A percentile compares a stretch with the other conserved stretches of the same genome.
Conservation (phyloP, 2,888 invertebrate genomes). For the Pterobdella sp. region DNA sequence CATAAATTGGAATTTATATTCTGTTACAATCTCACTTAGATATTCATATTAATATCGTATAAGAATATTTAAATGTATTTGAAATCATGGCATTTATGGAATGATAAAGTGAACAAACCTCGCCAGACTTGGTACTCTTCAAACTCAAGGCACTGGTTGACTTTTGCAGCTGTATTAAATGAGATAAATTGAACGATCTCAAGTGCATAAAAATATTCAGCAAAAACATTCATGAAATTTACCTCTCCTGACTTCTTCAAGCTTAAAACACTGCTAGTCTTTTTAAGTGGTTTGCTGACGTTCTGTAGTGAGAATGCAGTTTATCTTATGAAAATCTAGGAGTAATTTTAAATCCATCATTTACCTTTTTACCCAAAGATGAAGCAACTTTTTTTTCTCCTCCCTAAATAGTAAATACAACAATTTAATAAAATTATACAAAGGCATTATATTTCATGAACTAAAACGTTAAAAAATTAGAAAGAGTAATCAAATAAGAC, state of each 20-base stretch:
- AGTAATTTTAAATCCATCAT: no score
- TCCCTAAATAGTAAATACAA: neutral
- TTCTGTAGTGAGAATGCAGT: no score
- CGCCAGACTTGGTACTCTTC: neutral
- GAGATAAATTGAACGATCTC: neutral
- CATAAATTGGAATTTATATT: no score
- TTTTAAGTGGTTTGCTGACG: no score
- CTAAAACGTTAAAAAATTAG: neutral
- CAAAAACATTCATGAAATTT: no score
- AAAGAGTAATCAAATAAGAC: neutral
- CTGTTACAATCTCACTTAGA: no score
- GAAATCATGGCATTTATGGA: no score
- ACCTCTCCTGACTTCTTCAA: no score
- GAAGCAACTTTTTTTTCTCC: neutral
- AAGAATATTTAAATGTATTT: no score
- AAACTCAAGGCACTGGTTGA: neutral
- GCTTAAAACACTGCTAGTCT: no score
- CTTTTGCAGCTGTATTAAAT: neutral
- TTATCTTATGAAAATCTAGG: no score
- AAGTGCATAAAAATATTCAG: neutral
- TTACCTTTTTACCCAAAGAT: neutral
- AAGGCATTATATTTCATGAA: neutral
- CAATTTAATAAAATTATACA: neutral
- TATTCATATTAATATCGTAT: no score
- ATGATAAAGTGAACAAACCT: neutral